phyloP scores from a whole-genome alignment of 2,797 vertebrate species.

The Anguilla megastoma region DNA sequence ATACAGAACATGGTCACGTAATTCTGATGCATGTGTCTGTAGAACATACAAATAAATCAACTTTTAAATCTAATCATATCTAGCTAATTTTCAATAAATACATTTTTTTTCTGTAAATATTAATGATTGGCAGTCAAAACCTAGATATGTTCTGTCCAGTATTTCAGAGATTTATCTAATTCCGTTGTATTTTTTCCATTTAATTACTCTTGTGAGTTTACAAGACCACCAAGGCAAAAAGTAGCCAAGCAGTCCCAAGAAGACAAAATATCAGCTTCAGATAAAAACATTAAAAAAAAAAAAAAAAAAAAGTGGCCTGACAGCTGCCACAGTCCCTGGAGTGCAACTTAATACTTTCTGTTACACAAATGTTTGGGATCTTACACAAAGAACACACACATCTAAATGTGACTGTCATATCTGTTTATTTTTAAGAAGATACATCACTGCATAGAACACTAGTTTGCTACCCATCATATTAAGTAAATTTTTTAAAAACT shows the following conservation, averaged over 20 bases:
- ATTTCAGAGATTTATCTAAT: conserved; percentile 22
- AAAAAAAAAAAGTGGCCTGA: conserved; percentile 64
- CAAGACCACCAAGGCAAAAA: conserved; percentile 70
- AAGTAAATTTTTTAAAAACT: neutral
- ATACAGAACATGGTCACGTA: neutral
- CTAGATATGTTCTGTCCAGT: neutral
- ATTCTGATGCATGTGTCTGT: neutral
- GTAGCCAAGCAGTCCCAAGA: conserved; percentile 55
- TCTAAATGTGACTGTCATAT: conserved; percentile 51
- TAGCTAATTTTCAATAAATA: neutral
- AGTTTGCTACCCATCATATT: neutral
- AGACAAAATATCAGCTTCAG: conserved; percentile 71
- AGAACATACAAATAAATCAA: neutral
- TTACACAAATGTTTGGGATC: conserved; percentile 69
- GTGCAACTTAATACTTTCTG: conserved; percentile 77
- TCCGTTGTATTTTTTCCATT: conserved; percentile 44
- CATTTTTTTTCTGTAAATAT: neutral
- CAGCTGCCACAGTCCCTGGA: conserved; percentile 76
- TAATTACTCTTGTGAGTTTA: neutral
- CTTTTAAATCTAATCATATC: neutral
- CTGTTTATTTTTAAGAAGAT: neutral
- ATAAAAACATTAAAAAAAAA: conserved; percentile 58
- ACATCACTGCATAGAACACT: neutral
- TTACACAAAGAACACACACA: conserved; percentile 60
- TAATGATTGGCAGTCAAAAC: neutral